Percentiles rank a stretch among this genome's conserved stretches.
These are phyloP conservation scores for Spisula subtruncata DNA, from an alignment of 2,888 invertebrate species.

Conservation along the genomic window DNA sequence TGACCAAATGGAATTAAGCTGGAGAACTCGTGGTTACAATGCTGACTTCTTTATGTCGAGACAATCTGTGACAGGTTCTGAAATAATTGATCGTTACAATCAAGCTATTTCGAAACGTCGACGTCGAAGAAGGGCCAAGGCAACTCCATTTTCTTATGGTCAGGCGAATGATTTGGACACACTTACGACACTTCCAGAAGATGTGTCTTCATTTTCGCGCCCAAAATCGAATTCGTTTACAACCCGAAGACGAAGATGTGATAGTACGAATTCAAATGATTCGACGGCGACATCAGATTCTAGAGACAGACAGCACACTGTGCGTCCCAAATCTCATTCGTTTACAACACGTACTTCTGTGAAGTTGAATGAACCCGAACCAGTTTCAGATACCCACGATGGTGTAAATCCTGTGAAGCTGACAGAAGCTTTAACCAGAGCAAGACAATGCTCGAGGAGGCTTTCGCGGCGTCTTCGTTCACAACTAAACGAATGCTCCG, in stretches of 20 bases:
- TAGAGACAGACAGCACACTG: not conserved
- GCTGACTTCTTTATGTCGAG: conserved; percentile 66
- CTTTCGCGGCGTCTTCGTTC: not conserved
- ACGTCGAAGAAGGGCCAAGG: not conserved
- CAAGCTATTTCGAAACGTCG: conserved; percentile 38
- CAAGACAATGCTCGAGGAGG: conserved; percentile 31
- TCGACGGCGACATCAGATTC: too few relatives aligned
- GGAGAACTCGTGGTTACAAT: conserved; percentile 65
- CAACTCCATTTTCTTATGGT: not conserved
- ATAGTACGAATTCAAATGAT: too few relatives aligned
- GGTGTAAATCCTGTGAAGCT: conserved; percentile 26
- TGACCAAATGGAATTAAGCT: conserved; percentile 55
- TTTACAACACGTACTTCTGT: not conserved
- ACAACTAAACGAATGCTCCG: conserved; percentile 22
- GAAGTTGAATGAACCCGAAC: not conserved
- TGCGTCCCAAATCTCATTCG: not conserved
- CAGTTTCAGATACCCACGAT: not conserved
- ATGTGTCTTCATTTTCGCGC: not conserved
- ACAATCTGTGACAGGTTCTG: conserved; percentile 61
- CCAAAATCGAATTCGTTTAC: too few relatives aligned
- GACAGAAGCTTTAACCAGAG: conserved; percentile 31
- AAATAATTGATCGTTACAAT: conserved; percentile 60
- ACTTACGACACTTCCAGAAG: not conserved
- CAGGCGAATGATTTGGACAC: not conserved
- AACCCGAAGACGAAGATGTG: too few relatives aligned